A percentile compares a stretch with the other conserved stretches of the same genome.
These are phyloP conservation scores for Agriopis leucophaearia DNA, from an alignment of 2,888 invertebrate genomes.

Conservation along the genomic window DNA sequence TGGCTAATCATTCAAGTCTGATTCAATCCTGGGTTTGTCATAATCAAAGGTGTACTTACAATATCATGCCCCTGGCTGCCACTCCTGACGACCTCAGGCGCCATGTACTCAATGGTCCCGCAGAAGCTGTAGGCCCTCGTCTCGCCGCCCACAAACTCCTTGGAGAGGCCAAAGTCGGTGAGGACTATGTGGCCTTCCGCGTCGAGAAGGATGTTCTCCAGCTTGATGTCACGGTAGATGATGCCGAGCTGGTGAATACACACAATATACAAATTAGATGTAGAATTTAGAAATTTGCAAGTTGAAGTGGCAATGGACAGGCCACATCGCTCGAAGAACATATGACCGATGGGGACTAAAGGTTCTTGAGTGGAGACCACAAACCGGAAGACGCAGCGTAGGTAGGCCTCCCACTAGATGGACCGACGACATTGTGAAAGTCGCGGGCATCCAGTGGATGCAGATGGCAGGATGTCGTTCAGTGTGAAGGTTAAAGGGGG, in stretches of 20 bases:
- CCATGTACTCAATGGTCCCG: conserved; percentile 99
- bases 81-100: conserved; percentile 94
- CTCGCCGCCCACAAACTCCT: conserved; percentile 93
- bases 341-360: too few species aligned
- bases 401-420: too few species aligned
- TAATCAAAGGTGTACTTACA: conserved; percentile 87
- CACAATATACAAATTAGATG: not conserved
- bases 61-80: conserved; percentile 97
- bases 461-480: too few species aligned
- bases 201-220: conserved; percentile 98
- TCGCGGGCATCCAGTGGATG: too few species aligned
- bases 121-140: conserved; percentile 98
- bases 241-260: conserved; percentile 92
- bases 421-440: too few species aligned
- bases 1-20: too few species aligned
- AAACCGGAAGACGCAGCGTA: too few species aligned
- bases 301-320: too few species aligned
- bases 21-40: not conserved
- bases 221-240: conserved; percentile 98
- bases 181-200: conserved; percentile 97
- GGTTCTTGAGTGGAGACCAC: too few species aligned
- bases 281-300: too few species aligned
- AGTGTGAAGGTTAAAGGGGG: too few species aligned
- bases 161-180: conserved; percentile 99
- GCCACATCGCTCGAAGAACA: too few species aligned